These are phyloP conservation scores for Rhynchonycteris naso DNA, from an alignment of 2,797 vertebrate genomes.

Conservation along the genomic window DNA sequence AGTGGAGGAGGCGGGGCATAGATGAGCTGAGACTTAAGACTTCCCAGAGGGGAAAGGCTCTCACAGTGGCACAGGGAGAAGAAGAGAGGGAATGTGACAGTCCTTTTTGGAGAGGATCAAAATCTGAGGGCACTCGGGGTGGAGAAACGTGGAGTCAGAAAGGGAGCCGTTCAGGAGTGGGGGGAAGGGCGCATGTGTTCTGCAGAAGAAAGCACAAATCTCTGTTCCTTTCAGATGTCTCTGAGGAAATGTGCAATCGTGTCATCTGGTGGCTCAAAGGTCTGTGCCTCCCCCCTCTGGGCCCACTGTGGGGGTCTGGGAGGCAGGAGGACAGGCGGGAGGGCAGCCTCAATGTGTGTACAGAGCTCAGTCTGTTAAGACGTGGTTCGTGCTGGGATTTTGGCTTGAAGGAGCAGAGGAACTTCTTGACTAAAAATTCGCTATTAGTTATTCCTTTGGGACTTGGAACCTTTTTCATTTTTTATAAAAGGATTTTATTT, in stretches of 20 bases:
- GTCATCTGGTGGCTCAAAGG: constrained; percentile 81
- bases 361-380: neutral
- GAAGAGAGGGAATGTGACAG: neutral
- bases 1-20: neutral
- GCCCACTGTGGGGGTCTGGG: neutral
- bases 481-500: no score
- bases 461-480: neutral
- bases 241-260: constrained; percentile 59
- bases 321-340: neutral
- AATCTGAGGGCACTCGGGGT: neutral
- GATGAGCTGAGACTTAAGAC: neutral
- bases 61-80: neutral
- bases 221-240: constrained; percentile 74
- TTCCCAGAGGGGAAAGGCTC: neutral
- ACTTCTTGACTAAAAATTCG: neutral
- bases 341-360: neutral
- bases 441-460: neutral
- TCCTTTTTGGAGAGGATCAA: neutral
- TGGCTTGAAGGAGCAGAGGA: neutral
- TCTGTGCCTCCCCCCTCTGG: constrained; percentile 54
- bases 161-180: neutral
- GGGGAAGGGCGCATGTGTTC: neutral
- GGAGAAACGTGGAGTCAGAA: constrained; percentile 15
- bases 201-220: constrained; percentile 16
- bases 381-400: neutral